Conservation (phyloP, 1,140 invertebrate species). For the Bursaphelenchus mucronatus region DNA sequence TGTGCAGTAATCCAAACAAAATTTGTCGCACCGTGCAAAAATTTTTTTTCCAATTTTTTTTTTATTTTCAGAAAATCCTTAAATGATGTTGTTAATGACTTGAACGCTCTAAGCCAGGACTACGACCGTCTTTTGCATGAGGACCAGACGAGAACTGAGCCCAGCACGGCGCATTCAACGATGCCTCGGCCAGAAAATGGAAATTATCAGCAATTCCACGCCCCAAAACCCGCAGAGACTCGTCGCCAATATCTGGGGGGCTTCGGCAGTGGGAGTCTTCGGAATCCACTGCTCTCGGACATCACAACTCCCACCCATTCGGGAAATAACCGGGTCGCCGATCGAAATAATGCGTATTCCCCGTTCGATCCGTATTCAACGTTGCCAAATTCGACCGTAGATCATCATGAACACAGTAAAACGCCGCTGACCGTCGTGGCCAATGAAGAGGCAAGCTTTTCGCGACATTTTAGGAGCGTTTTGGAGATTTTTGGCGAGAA, state of each 20-base stretch:
- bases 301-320: neutral
- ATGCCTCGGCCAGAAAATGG: too few relatives aligned
- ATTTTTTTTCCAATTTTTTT: neutral
- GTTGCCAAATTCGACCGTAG: neutral
- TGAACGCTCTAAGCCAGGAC: neutral
- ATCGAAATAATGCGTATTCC: neutral
- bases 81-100: slow-evolving; percentile 14
- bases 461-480: slow-evolving; percentile 32
- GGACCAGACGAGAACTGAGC: too few relatives aligned
- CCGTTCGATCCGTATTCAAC: slow-evolving; percentile 1
- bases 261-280: too few relatives aligned
- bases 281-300: too few relatives aligned
- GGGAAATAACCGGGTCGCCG: neutral
- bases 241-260: too few relatives aligned
- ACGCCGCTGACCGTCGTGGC: slow-evolving; percentile 18
- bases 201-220: too few relatives aligned
- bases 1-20: too few relatives aligned
- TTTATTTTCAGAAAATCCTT: slow-evolving; percentile 2
- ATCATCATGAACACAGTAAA: slow-evolving; percentile 11
- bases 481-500: neutral
- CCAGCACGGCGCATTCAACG: too few relatives aligned
- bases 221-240: too few relatives aligned
- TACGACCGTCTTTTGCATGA: too few relatives aligned
- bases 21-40: too few relatives aligned
- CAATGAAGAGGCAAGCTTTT: slow-evolving; percentile 28